Conservation (phyloP, 2,888 invertebrate genomes). For the Sthenelais limicola region DNA sequence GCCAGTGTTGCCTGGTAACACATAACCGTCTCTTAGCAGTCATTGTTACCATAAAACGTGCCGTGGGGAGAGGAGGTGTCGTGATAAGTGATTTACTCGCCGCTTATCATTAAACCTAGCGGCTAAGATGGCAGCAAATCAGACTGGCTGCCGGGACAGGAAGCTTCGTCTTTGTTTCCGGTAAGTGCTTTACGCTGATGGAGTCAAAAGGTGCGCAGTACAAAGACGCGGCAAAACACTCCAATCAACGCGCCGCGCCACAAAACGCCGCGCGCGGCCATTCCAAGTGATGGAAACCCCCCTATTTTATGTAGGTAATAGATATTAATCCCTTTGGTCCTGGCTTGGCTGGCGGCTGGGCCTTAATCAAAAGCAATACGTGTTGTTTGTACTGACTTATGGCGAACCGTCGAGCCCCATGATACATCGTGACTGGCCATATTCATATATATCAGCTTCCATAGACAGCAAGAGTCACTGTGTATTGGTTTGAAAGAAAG, state of each 20-base stretch:
- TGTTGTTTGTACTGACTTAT: too few relatives aligned
- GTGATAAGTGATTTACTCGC: conserved; percentile 12
- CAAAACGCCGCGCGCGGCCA: neutral
- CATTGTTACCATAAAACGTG: conserved; percentile 24
- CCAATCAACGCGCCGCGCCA: neutral
- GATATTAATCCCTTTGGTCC: too few relatives aligned
- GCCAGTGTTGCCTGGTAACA: conserved; percentile 7
- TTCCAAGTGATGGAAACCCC: too few relatives aligned
- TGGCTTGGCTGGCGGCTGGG: too few relatives aligned
- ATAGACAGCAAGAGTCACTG: too few relatives aligned
- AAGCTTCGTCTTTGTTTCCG: conserved; percentile 24
- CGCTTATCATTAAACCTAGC: neutral
- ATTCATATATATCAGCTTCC: too few relatives aligned
- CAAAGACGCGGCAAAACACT: neutral
- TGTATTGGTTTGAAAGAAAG: too few relatives aligned
- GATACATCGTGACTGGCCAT: too few relatives aligned
- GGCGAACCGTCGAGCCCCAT: too few relatives aligned
- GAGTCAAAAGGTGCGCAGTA: conserved; percentile 27
- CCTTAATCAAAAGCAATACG: too few relatives aligned
- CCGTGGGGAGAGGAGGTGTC: conserved; percentile 15
- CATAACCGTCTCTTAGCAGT: conserved; percentile 16
- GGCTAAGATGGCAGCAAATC: conserved; percentile 20
- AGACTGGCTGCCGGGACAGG: neutral
- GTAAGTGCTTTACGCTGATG: conserved; percentile 31
- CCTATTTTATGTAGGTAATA: too few relatives aligned